Evolutionary conservation across 2,797 vertebrate species (phyloP), one percentile per base, ranked within the genome.

Genomic region (Delichon dasypus): DNA sequence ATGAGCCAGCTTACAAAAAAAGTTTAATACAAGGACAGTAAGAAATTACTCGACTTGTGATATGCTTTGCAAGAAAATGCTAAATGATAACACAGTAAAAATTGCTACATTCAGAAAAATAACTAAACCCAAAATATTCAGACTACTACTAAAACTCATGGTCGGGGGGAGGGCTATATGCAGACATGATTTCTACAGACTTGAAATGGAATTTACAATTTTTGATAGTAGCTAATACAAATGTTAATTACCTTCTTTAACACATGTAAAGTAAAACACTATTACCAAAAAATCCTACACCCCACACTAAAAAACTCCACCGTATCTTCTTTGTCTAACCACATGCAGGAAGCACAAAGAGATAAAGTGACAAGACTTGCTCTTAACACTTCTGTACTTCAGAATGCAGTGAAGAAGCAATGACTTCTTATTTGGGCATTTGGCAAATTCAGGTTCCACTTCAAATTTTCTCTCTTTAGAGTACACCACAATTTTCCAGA

Each of bases 161-260:
- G 48, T 89, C 67, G 88, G 5, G 15, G 72, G 62, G 30, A 94
- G 45, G 30, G 44, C 84, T 79, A 78, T 47, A 80, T 2, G 32
- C 79, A 92, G 48, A 60, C 48, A 93, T 75, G 53, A 83, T 44
- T 66, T n/a, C 25, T 54, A 73, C 29, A 73, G 74, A 38, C 54
- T 58, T 79, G 64, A 55, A 92, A 79, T 13, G 22, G 50, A 90
- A 62, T 17, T 36, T 76, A 29, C 0, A 62, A 12, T 51, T 66
- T 60, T 75, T 44, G 26, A 4, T 22, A 83, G 68, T 22, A 83
- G 68, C 84, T 94, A 93, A 95, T 92, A 51, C 72, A 94, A 94
- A 93, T 32, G 55, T 75, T 51, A 94, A 93, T 66, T 23, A 66
- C 42, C 62, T 75, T 90, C 79, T 54, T 65, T 40, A 88, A 91